Conservation (phyloP, 2,113 vertebrate genomes). For the Rhizomys pruinosus region DNA sequence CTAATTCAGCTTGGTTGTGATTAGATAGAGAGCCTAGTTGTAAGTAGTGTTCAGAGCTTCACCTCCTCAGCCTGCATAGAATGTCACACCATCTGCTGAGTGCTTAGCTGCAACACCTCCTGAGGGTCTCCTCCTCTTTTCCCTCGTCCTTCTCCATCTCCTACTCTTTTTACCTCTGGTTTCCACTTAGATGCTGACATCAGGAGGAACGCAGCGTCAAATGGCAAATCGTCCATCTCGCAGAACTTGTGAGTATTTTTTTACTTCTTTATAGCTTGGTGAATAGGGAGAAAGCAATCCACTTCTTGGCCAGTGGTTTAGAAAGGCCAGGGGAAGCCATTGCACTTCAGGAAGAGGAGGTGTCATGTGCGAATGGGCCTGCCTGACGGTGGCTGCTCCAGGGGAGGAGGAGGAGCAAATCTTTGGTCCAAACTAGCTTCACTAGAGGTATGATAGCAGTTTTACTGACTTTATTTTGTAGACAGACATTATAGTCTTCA, state of each 20-base stretch:
- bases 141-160: background rate
- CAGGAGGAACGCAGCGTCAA: slow-evolving; percentile 87
- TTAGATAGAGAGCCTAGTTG: background rate
- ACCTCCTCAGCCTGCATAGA: background rate
- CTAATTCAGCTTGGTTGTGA: slow-evolving; percentile 22
- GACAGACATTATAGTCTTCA: background rate
- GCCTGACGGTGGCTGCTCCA: background rate
- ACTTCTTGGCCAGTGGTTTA: background rate
- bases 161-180: slow-evolving; percentile 50
- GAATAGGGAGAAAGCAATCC: background rate
- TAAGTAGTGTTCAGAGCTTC: background rate
- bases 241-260: slow-evolving; percentile 91
- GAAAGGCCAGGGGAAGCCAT: background rate
- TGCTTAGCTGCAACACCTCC: background rate
- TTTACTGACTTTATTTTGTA: slow-evolving; percentile 18
- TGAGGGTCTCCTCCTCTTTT: background rate
- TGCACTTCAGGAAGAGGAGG: background rate
- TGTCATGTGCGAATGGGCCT: background rate
- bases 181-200: slow-evolving; percentile 93
- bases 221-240: slow-evolving; percentile 89
- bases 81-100: background rate
- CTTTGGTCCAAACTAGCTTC: background rate
- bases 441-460: background rate
- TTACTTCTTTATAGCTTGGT: background rate
- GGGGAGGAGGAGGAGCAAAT: background rate